Conservation (phyloP, 2,888 invertebrate species). For the Caenorhabditis angaria region DNA sequence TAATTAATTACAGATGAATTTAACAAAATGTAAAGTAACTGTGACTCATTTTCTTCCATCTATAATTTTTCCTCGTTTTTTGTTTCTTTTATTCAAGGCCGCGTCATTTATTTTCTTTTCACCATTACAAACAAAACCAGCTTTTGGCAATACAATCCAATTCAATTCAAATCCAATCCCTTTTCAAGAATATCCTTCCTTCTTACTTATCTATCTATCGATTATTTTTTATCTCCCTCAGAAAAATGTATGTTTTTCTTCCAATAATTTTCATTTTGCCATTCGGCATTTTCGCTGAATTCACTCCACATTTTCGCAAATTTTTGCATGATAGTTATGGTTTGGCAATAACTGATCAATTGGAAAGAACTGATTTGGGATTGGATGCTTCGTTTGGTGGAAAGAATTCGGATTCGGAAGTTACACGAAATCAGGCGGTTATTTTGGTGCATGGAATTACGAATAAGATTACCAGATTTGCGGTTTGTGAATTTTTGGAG, state of each 20-base stretch:
- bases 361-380: conserved; percentile 68
- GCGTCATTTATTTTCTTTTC: no score
- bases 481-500: neutral
- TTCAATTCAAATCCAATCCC: no score
- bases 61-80: no score
- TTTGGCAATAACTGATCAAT: conserved; percentile 55
- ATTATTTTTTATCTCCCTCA: neutral
- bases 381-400: conserved; percentile 67
- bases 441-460: conserved; percentile 71
- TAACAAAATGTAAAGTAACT: no score
- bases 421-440: conserved; percentile 56
- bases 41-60: no score
- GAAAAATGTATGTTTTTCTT: neutral
- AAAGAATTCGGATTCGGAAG: conserved; percentile 24
- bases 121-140: neutral
- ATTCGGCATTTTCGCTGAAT: conserved; percentile 33
- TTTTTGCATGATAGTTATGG: conserved; percentile 65
- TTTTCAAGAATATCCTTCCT: no score
- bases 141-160: conserved; percentile 1
- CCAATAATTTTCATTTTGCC: conserved; percentile 3
- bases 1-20: no score
- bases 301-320: conserved; percentile 60
- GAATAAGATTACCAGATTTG: conserved; percentile 60
- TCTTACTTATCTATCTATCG: no score
- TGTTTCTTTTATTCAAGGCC: no score